Evolutionary conservation across 2,113 vertebrate genomes (phyloP).

Genomic region (Dendrocopos noguchii): DNA sequence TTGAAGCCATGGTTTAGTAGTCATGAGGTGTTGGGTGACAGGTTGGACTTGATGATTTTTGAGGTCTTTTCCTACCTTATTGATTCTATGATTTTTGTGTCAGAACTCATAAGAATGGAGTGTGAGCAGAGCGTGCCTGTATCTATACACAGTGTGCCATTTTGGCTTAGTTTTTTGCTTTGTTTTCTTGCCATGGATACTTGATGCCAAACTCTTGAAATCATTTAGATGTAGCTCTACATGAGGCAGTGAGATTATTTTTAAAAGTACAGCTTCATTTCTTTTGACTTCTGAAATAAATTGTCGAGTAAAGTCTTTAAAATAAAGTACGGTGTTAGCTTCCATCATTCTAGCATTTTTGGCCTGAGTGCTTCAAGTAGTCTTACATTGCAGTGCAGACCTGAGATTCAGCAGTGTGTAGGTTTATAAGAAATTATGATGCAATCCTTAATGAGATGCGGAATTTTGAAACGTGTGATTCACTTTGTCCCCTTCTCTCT

Average conservation of each 20-base stretch:
- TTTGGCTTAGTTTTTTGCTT: background rate
- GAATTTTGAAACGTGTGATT: background rate
- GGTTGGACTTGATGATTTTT: no score
- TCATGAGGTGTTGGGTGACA: no score
- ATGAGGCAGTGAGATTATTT: background rate
- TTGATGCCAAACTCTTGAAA: background rate
- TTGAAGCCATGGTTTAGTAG: no score
- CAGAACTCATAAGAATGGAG: accelerated
- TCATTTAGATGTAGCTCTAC: background rate
- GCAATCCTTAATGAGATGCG: background rate
- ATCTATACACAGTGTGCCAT: background rate
- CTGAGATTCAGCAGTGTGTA: background rate
- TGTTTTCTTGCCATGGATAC: background rate
- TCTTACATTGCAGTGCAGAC: background rate
- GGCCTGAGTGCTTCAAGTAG: background rate
- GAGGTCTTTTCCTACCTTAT: no score
- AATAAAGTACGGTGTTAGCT: background rate
- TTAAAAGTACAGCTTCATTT: background rate
- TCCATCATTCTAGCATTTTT: background rate
- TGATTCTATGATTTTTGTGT: background rate
- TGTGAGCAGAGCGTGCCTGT: background rate
- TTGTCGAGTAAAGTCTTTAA: background rate
- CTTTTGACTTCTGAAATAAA: background rate
- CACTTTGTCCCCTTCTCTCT: background rate
- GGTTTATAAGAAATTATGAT: background rate